Conservation (phyloP, 1,140 invertebrate species). For the Drosophila dunni region DNA sequence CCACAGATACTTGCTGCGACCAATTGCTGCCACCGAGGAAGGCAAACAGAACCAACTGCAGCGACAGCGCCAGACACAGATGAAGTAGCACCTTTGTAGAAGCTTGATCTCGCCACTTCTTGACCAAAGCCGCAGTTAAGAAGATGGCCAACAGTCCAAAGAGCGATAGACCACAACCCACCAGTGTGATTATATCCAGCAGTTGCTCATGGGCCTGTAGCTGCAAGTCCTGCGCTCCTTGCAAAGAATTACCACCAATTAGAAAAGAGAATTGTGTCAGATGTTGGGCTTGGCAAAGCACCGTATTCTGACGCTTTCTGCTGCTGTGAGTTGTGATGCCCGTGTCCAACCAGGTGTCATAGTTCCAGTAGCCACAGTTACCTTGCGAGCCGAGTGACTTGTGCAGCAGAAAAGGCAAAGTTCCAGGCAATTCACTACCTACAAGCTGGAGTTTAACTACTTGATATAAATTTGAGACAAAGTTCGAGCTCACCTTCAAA, state of each 20-base stretch:
- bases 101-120: constrained; percentile 87
- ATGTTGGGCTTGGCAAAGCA: constrained; percentile 86
- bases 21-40: constrained; percentile 56
- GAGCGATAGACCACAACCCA: constrained; percentile 86
- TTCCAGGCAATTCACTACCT: constrained; percentile 46
- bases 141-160: constrained; percentile 86
- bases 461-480: not conserved
- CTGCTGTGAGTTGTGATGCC: constrained; percentile 48
- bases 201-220: constrained; percentile 83
- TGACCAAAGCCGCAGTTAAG: constrained; percentile 86
- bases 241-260: constrained; percentile 75
- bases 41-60: constrained; percentile 86
- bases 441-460: constrained; percentile 1
- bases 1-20: constrained; percentile 17
- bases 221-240: not conserved
- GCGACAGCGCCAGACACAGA: constrained; percentile 86
- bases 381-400: constrained; percentile 27
- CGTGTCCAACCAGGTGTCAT: constrained; percentile 64
- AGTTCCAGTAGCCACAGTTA: constrained; percentile 80
- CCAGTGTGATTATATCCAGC: constrained; percentile 86
- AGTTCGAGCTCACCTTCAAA: constrained; percentile 46
- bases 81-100: constrained; percentile 88
- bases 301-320: not conserved
- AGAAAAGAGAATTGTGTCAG: constrained; percentile 88
- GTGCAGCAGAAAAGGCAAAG: constrained; percentile 60